Base-by-base conservation (phyloP, 2,888 invertebrate species). In the Scaptomyza cyrtandrae region DNA sequence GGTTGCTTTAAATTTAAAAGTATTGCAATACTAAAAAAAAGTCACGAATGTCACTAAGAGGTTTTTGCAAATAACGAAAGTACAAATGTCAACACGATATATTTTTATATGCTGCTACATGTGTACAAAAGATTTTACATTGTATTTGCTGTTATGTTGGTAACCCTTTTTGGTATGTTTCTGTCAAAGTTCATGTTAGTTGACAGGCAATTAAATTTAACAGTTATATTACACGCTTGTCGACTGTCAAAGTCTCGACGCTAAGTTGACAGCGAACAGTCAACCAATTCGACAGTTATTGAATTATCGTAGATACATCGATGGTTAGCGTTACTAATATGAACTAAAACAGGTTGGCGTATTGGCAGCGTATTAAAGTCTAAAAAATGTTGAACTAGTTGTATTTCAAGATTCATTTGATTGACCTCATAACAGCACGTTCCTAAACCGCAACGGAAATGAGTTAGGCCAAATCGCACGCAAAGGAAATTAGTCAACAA, bases 401-500 rank as follows among this genome's bases (percentile, higher is more conserved):
- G n/a, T n/a, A n/a, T n/a, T n/a, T n/a, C n/a, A n/a, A n/a, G n/a
- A n/a, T n/a, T n/a, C n/a, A n/a, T n/a, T n/a, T n/a, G n/a, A n/a
- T n/a, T n/a, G n/a, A n/a, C n/a, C n/a, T n/a, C n/a, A n/a, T n/a
- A n/a, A n/a, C 16, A 39, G 14, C 13, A 52, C 35, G 50, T 6
- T n/a, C 10, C 11, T 54, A 49, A 27, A 9, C 31, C 14, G 9
- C 46, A 45, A 14, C 55, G 53, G 49, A 57, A 50, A 61, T 59
- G 44, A 49, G 52, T 44, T 60, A 13, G 39, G 7, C 27, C 48
- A 24, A n/a, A 33, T 27, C 4, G 11, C 52, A 53, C 45, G 46
- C 50, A 53, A 56, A 43, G 37, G 48, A 59, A 65, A 68, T 72
- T 52, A 58, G 43, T 52, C 52, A 50, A 27, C 41, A 9, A 65